phyloP scores from a whole-genome alignment of 2,888 invertebrate species.

The Chymomyza amoena region DNA sequence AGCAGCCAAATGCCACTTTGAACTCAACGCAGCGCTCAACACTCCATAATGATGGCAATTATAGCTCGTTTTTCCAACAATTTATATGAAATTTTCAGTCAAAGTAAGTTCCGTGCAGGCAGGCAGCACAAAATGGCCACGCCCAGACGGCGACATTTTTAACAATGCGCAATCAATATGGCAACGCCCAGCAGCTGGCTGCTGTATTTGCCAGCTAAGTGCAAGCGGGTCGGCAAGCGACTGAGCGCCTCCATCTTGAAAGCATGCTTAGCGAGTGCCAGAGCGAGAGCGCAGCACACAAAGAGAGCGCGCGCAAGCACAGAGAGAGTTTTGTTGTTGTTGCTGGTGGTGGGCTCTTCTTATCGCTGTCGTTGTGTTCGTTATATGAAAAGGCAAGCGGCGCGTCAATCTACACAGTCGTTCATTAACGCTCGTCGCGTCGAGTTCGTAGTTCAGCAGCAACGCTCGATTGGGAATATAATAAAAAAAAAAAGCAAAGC shows the following conservation, averaged over 20 bases:
- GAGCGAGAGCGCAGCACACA: conserved; percentile 22
- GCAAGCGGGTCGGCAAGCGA: background rate
- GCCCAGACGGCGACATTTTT: conserved; percentile 38
- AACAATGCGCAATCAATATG: background rate
- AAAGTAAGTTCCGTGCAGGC: conserved; percentile 25
- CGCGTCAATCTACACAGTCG: conserved; percentile 68
- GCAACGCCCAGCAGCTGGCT: conserved; percentile 23
- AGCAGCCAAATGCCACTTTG: conserved; percentile 14
- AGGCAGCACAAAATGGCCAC: conserved; percentile 41
- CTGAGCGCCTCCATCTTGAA: conserved; percentile 72
- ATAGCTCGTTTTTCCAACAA: conserved; percentile 78
- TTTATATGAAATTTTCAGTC: conserved; percentile 68
- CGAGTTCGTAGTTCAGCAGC: conserved; percentile 37
- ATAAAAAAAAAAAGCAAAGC: background rate
- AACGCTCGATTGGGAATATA: conserved; percentile 2
- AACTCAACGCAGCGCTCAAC: conserved; percentile 63
- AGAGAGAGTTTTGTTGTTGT: conserved; percentile 9
- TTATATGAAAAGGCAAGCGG: conserved; percentile 66
- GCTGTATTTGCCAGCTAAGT: background rate
- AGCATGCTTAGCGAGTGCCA: conserved; percentile 19
- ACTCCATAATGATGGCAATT: conserved; percentile 78
- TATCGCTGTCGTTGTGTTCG: background rate
- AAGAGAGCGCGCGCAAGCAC: background rate
- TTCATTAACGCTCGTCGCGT: conserved; percentile 71
- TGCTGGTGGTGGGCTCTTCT: conserved; percentile 33